Evolutionary conservation across 2,113 vertebrate species (phyloP).

Genomic region (Microcebus griseorufus): DNA sequence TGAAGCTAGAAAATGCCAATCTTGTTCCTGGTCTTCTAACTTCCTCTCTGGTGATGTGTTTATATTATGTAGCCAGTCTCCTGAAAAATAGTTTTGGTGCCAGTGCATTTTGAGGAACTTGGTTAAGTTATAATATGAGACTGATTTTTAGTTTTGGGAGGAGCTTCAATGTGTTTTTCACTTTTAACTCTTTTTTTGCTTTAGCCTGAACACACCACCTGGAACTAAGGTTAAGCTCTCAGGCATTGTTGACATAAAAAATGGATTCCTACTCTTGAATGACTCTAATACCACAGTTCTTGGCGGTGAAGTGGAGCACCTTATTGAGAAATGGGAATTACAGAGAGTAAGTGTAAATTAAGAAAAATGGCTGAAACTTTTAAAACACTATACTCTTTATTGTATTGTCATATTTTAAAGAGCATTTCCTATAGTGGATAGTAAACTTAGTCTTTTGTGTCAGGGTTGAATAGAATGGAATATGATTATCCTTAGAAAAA

Average conservation of each 20-base stretch:
- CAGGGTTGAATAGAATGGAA: background rate
- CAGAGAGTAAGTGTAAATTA: slow-evolving; percentile 91
- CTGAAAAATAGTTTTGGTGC: background rate
- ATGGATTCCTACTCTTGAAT: slow-evolving; percentile 95
- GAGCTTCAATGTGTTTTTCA: background rate
- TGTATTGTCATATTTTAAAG: background rate
- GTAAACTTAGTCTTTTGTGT: slow-evolving; percentile 1
- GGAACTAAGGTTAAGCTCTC: slow-evolving; percentile 97
- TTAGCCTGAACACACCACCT: slow-evolving; percentile 91
- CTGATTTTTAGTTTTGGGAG: background rate
- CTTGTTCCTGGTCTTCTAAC: background rate
- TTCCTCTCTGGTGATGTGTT: background rate
- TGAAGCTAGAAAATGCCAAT: background rate
- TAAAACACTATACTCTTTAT: background rate
- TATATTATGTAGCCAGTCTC: background rate
- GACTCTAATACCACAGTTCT: slow-evolving; percentile 94
- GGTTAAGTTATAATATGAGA: background rate
- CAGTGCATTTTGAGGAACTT: slow-evolving; percentile 14
- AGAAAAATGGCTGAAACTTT: background rate
- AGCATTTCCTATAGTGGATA: background rate
- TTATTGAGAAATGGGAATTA: slow-evolving; percentile 98
- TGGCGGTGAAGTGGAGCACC: slow-evolving; percentile 97
- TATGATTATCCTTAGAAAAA: background rate
- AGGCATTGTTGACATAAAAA: slow-evolving; percentile 92
- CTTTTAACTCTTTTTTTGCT: slow-evolving; percentile 39